Conservation (phyloP, 1,140 invertebrate genomes). For the Andrena cerasifolii region DNA sequence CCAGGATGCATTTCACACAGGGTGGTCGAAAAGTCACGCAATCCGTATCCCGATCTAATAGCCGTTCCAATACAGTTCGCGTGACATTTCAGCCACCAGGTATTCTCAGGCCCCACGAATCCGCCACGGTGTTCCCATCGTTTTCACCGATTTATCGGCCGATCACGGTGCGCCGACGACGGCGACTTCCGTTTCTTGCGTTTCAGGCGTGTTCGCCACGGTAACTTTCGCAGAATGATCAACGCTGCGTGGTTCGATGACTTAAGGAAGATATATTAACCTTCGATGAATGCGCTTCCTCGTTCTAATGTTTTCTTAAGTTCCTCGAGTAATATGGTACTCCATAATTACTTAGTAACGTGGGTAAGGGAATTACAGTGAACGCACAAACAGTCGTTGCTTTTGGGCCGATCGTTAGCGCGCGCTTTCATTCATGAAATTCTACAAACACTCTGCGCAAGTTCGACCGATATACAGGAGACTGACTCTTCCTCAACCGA, state of each 20-base stretch:
- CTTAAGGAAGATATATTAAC: too few species aligned
- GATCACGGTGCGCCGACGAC: background rate
- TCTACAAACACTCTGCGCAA: slow-evolving; percentile 38
- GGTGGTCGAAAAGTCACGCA: slow-evolving; percentile 44
- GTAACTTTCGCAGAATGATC: too few species aligned
- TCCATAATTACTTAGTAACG: too few species aligned
- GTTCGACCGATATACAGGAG: slow-evolving; percentile 50
- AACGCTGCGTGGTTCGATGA: too few species aligned
- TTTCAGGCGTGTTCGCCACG: too few species aligned
- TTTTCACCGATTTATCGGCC: background rate
- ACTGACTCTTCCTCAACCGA: slow-evolving; percentile 35
- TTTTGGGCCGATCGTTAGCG: slow-evolving; percentile 7
- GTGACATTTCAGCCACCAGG: slow-evolving; percentile 36
- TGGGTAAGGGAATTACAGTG: too few species aligned
- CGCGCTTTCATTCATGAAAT: slow-evolving; percentile 61
- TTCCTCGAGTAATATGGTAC: background rate
- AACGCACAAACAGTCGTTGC: background rate
- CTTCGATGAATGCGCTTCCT: too few species aligned
- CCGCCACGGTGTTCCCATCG: background rate
- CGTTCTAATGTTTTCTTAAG: background rate
- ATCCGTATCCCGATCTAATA: slow-evolving; percentile 40
- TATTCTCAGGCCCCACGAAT: background rate
- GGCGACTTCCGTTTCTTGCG: background rate
- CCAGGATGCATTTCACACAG: slow-evolving; percentile 12
- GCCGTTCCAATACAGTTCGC: slow-evolving; percentile 34